Evolutionary conservation across 2,888 invertebrate species (phyloP).

Genomic region (Caradrina clavipalpis): DNA sequence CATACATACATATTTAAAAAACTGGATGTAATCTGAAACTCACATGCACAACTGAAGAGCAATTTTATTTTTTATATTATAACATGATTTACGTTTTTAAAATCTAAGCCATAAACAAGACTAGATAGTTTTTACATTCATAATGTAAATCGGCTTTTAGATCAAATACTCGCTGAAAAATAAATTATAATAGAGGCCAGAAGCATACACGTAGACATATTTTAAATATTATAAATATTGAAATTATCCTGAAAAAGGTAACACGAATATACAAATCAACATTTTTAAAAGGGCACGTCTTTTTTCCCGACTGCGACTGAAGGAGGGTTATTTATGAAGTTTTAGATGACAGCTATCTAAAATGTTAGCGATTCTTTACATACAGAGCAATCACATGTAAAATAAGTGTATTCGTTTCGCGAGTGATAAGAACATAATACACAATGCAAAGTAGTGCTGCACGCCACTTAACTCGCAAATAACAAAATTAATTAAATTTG

Average conservation of each 20-base stretch:
- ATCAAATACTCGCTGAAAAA: slow-evolving; percentile 5
- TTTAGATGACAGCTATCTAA: not conserved
- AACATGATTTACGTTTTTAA: slow-evolving; percentile 11
- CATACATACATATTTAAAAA: slow-evolving; percentile 1
- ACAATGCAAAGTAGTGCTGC: not conserved
- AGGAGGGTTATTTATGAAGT: not conserved
- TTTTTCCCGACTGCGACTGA: no score
- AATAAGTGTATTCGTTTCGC: not conserved
- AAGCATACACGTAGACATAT: not conserved
- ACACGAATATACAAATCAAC: not conserved
- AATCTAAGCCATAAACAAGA: slow-evolving; percentile 44
- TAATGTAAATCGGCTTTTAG: slow-evolving; percentile 12
- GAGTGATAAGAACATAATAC: not conserved
- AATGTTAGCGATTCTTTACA: not conserved
- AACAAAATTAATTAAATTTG: not conserved
- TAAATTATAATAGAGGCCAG: not conserved
- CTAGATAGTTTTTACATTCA: slow-evolving; percentile 37
- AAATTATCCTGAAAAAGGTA: not conserved
- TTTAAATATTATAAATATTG: not conserved
- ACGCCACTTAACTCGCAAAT: not conserved
- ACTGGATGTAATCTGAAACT: slow-evolving; percentile 15
- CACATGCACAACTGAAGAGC: slow-evolving; percentile 20
- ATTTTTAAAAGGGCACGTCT: not conserved
- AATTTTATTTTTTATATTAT: slow-evolving; percentile 4
- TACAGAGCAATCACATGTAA: not conserved